Percentiles rank a stretch among this genome's conserved stretches.
phyloP scores from a whole-genome alignment of 2,888 invertebrate species.

The Selenia dentaria region DNA sequence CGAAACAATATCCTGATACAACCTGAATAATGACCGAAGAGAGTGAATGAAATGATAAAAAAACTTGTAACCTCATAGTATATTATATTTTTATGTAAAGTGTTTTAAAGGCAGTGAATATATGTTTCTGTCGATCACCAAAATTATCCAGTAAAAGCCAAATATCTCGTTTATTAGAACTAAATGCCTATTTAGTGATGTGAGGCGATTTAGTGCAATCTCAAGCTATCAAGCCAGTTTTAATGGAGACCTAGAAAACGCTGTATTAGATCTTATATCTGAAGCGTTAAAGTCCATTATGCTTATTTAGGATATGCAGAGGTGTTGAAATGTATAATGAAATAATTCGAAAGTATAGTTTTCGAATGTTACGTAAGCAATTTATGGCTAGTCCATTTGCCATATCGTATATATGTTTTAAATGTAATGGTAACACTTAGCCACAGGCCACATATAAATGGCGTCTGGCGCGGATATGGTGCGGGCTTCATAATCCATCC shows the following conservation, averaged over 20 bases:
- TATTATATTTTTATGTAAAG: too few relatives aligned
- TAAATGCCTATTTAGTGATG: conserved; percentile 1
- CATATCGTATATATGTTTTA: conserved; percentile 18
- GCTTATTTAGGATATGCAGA: conserved; percentile 18
- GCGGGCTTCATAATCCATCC: too few relatives aligned
- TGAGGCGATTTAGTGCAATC: not conserved
- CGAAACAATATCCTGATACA: too few relatives aligned
- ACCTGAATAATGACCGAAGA: too few relatives aligned
- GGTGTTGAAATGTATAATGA: conserved; percentile 5
- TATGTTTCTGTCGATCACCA: not conserved
- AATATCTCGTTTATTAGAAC: not conserved
- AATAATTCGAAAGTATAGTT: conserved; percentile 18
- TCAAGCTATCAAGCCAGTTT: not conserved
- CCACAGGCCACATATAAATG: too few relatives aligned
- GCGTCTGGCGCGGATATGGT: too few relatives aligned
- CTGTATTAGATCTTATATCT: conserved; percentile 33
- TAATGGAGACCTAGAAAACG: conserved; percentile 6
- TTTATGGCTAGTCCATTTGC: conserved; percentile 17
- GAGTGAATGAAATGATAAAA: too few relatives aligned
- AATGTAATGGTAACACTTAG: conserved; percentile 2
- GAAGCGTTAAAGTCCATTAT: conserved; percentile 27
- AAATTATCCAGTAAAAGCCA: not conserved
- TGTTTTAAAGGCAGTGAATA: too few relatives aligned
- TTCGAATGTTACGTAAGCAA: conserved; percentile 10
- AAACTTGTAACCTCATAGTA: too few relatives aligned